Conservation (phyloP, 2,113 vertebrate genomes). For the Entelurus aequoreus region DNA sequence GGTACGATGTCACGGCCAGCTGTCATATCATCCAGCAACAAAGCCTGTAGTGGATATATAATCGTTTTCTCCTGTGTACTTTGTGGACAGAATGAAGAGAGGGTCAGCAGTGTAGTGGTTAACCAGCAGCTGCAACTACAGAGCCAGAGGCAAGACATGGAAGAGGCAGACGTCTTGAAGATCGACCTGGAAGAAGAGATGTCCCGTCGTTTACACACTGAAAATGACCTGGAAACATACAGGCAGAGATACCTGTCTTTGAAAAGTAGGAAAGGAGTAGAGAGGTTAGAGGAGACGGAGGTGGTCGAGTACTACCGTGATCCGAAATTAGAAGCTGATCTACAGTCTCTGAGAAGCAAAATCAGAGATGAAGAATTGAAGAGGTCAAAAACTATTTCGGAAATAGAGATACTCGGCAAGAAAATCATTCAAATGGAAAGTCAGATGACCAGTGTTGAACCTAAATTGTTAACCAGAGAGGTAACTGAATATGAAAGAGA, state of each 20-base stretch:
- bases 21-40: too few relatives aligned
- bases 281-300: constrained; percentile 89
- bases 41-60: not conserved
- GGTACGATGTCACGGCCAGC: too few relatives aligned
- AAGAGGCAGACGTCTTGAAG: constrained; percentile 71
- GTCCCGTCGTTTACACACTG: constrained; percentile 69
- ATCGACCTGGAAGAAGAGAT: constrained; percentile 77
- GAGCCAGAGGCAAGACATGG: constrained; percentile 47
- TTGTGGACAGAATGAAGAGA: constrained; percentile 77
- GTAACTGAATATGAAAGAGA: constrained; percentile 87
- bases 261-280: constrained; percentile 82
- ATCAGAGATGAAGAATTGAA: constrained; percentile 73
- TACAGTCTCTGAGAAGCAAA: constrained; percentile 64
- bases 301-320: constrained; percentile 90
- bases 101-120: constrained; percentile 60
- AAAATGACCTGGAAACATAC: constrained; percentile 78
- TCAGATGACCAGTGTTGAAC: constrained; percentile 66
- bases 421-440: constrained; percentile 74
- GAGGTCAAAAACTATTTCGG: constrained; percentile 63
- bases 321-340: constrained; percentile 76
- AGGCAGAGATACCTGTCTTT: constrained; percentile 76
- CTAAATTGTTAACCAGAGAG: constrained; percentile 86
- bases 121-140: constrained; percentile 67
- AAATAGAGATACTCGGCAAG: constrained; percentile 70
- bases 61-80: not conserved